phyloP scores from a whole-genome alignment of 2,888 invertebrate species.

The Ecliptopera silaceata region DNA sequence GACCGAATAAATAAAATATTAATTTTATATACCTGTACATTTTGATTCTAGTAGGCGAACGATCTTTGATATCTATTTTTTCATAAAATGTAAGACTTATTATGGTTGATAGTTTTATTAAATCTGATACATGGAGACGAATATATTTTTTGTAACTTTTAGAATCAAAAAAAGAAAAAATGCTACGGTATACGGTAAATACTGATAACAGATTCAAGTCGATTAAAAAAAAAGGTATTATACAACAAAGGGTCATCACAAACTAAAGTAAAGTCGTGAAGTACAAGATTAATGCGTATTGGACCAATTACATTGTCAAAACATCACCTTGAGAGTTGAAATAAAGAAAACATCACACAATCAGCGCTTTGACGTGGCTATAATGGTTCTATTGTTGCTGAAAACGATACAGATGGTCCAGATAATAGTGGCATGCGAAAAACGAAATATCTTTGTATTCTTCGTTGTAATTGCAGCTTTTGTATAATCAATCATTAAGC shows the following conservation, averaged over 20 bases:
- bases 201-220: too few species aligned
- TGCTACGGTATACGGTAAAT: too few species aligned
- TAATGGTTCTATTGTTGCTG: constrained; percentile 73
- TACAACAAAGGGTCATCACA: constrained; percentile 1
- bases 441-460: constrained; percentile 66
- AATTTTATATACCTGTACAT: background rate
- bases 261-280: constrained; percentile 44
- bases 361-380: constrained; percentile 55
- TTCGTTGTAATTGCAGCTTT: constrained; percentile 7
- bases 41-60: too few species aligned
- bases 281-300: constrained; percentile 60
- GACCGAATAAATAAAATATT: background rate
- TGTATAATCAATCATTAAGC: constrained; percentile 12
- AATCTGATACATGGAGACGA: too few species aligned
- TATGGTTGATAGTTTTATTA: too few species aligned
- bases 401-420: constrained; percentile 58
- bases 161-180: too few species aligned
- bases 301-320: constrained; percentile 73
- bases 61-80: too few species aligned
- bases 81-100: too few species aligned
- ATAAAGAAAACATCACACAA: constrained; percentile 66
- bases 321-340: constrained; percentile 71
- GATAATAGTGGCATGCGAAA: constrained; percentile 70
- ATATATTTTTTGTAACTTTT: too few species aligned
- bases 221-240: background rate